Evolutionary conservation across 2,797 vertebrate species (phyloP), one percentile per base, ranked within the genome.

Genomic region (Erethizon dorsatum): DNA sequence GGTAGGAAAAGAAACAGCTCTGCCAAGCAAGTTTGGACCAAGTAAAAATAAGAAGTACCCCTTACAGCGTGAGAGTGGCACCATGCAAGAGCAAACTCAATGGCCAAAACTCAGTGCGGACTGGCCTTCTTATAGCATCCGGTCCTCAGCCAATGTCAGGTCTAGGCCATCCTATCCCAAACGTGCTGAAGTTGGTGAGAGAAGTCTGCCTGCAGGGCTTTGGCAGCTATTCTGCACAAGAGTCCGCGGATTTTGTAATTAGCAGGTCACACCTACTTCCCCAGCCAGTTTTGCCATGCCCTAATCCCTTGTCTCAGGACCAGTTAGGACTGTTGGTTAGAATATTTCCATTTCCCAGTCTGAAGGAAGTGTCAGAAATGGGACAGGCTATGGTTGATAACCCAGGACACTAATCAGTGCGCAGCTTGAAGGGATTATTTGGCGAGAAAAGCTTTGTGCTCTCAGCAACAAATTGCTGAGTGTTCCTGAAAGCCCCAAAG

Each of bases 361-460:
- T 88, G 52, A 79, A 82, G 20, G n/a, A 33, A 5, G 33, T 50
- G 24, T 65, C 50, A 61, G 59, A 88, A 54, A 92, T 17, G 59
- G 86, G 31, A n/a, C 28, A 90, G 31, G 69, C 28, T 18, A 6
- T 67, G 4, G 6, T 41, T 78, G 41, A 88, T 37, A 84, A 63
- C 24, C 5, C 52, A 45, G 41, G 10, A 1, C 61, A 50, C 26
- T 22, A 63, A 89, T 65, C 12, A 20, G 10, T 6, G 0, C 2
- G 31, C 31, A 31, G 33, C 59, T 63, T 67, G 37, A 88, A 85
- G 45, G 6, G 24, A 56, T 47, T 41, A 37, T 45, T 59, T 45
- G 85, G 71, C 56, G 71, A 95, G 78, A 94, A 80, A 18, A 88
- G 78, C 37, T 91, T 89, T 87, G 93, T 41, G 15, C 31, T 78